Conservation (phyloP, 2,888 invertebrate species). For the Pyrgus malvae region DNA sequence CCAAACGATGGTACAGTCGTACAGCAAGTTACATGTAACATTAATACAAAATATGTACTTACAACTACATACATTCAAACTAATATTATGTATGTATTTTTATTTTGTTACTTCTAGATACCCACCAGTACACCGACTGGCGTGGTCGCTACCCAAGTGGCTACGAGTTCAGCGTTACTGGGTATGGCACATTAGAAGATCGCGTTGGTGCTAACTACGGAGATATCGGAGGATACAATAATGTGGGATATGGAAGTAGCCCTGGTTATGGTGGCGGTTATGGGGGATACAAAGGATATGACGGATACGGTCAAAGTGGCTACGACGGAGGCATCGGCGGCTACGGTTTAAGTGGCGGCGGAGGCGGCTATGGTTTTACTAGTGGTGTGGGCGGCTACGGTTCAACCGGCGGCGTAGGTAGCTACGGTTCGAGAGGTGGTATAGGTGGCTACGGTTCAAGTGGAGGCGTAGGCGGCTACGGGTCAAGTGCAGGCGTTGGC, state of each 20-base stretch:
- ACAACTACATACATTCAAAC: no score
- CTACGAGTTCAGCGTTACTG: slow-evolving; percentile 43
- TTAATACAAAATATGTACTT: no score
- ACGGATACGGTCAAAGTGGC: slow-evolving; percentile 29
- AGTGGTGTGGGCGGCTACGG: no score
- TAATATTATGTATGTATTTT: background rate
- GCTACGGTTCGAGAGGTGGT: no score
- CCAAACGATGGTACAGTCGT: no score
- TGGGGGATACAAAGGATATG: slow-evolving; percentile 31
- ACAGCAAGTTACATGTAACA: no score
- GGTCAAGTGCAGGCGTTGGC: slow-evolving; percentile 27
- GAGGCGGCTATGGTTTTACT: no score
- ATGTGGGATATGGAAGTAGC: slow-evolving; percentile 31
- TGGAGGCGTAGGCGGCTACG: slow-evolving; percentile 19
- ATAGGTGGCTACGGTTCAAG: slow-evolving; percentile 24
- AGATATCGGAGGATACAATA: slow-evolving; percentile 34
- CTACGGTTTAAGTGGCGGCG: no score
- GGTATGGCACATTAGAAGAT: slow-evolving; percentile 36
- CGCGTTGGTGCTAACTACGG: slow-evolving; percentile 27
- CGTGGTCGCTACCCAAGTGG: slow-evolving; percentile 53
- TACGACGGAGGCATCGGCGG: no score
- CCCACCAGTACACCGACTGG: slow-evolving; percentile 54
- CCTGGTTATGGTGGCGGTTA: slow-evolving; percentile 34
- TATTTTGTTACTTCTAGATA: slow-evolving; percentile 32
- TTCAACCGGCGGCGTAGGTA: no score